These are phyloP conservation scores for Cantharis flavilabris DNA, from an alignment of 2,888 invertebrate species.

Conservation along the genomic window DNA sequence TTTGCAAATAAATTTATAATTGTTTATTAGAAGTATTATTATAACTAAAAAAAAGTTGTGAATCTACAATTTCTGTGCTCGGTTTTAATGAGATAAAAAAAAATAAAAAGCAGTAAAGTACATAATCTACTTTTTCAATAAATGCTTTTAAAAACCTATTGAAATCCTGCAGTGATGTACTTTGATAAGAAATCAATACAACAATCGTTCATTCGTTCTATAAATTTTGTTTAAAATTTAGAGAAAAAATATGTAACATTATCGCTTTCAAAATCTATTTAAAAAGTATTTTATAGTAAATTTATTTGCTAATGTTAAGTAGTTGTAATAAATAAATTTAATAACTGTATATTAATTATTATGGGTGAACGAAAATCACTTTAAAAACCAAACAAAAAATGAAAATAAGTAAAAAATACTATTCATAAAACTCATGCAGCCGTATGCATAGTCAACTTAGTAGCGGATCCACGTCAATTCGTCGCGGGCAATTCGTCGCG, in stretches of 20 bases:
- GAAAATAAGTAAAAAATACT: too few species aligned
- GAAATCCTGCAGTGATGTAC: neutral
- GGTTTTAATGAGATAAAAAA: neutral
- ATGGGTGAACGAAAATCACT: neutral
- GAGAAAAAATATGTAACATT: neutral
- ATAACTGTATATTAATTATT: neutral
- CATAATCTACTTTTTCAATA: constrained; percentile 14
- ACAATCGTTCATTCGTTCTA: neutral
- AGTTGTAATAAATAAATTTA: too few species aligned
- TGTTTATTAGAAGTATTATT: too few species aligned
- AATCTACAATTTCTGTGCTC: neutral
- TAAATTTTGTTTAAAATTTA: neutral
- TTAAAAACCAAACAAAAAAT: too few species aligned
- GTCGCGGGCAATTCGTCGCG: too few species aligned
- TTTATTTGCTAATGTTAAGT: too few species aligned
- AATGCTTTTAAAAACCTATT: constrained; percentile 1
- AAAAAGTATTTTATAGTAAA: too few species aligned
- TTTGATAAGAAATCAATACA: neutral
- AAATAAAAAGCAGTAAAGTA: neutral
- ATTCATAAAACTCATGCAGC: too few species aligned
- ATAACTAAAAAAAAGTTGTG: neutral
- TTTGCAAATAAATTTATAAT: too few species aligned
- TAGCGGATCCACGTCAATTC: too few species aligned
- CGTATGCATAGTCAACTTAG: too few species aligned
- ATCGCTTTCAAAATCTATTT: too few species aligned